Percentiles rank a stretch among this genome's conserved stretches.
Conservation (phyloP, 2,113 vertebrate species). For the Micronycteris hirsuta region DNA sequence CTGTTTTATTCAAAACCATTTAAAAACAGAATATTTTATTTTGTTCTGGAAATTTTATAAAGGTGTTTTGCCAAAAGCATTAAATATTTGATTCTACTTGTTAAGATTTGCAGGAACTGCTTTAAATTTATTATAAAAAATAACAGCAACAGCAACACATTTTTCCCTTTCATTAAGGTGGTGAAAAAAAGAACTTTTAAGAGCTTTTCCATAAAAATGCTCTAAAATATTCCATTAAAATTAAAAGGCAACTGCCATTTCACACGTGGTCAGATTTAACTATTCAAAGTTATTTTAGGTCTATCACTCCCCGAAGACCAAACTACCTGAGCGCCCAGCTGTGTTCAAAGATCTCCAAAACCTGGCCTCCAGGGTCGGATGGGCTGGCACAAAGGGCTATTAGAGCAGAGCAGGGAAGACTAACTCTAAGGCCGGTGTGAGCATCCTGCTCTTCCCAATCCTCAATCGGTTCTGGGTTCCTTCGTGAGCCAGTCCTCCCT, state of each 20-base stretch:
- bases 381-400: neutral
- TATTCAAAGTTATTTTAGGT: conserved; percentile 72
- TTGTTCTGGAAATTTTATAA: conserved; percentile 69
- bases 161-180: conserved; percentile 72
- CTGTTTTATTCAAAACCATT: conserved; percentile 40
- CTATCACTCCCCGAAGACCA: conserved; percentile 72
- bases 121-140: conserved; percentile 76
- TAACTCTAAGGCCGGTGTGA: neutral
- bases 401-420: conserved; percentile 12
- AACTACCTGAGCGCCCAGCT: conserved; percentile 76
- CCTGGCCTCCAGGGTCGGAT: neutral
- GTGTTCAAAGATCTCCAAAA: conserved; percentile 78
- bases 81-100: conserved; percentile 75
- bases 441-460: neutral
- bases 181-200: conserved; percentile 67
- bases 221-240: conserved; percentile 79
- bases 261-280: conserved; percentile 82
- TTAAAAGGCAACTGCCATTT: conserved; percentile 78
- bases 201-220: conserved; percentile 66
- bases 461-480: neutral
- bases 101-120: conserved; percentile 66
- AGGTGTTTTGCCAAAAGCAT: conserved; percentile 62
- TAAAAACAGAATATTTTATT: conserved; percentile 69
- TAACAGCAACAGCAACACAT: conserved; percentile 63
- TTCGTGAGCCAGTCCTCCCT: neutral